Percentiles rank a stretch among this genome's conserved stretches.
phyloP scores from a whole-genome alignment of 2,888 invertebrate genomes.

The Dione vanillae region DNA sequence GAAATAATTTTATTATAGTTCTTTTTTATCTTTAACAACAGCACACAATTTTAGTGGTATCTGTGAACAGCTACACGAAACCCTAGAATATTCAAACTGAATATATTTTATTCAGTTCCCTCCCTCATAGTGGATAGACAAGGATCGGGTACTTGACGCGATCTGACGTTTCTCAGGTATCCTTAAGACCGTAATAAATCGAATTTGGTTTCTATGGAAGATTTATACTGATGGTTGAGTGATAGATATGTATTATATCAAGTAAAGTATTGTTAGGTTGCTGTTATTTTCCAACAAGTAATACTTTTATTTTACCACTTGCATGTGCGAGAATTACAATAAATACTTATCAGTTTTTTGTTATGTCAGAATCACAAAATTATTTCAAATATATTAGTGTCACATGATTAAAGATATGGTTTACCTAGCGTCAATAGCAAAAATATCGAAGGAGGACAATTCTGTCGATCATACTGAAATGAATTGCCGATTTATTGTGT shows the following conservation, averaged over 20 bases:
- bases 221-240: constrained; percentile 34
- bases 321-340: no score
- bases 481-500: no score
- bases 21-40: background rate
- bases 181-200: constrained; percentile 36
- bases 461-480: no score
- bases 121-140: constrained; percentile 32
- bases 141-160: constrained; percentile 29
- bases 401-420: no score
- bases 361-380: no score
- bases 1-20: background rate
- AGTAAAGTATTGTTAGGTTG: constrained; percentile 18
- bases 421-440: no score
- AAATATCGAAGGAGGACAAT: no score
- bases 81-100: constrained; percentile 10
- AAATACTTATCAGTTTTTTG: background rate
- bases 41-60: background rate
- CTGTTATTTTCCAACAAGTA: background rate
- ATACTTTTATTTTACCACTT: background rate
- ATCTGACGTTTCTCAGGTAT: constrained; percentile 33
- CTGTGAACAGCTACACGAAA: constrained; percentile 21
- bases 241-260: constrained; percentile 21
- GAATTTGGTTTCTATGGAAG: constrained; percentile 31
- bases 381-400: no score
- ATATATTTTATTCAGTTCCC: constrained; percentile 34